Base-by-base conservation (phyloP, 2,797 vertebrate genomes). In the Cephalopachus bancanus region DNA sequence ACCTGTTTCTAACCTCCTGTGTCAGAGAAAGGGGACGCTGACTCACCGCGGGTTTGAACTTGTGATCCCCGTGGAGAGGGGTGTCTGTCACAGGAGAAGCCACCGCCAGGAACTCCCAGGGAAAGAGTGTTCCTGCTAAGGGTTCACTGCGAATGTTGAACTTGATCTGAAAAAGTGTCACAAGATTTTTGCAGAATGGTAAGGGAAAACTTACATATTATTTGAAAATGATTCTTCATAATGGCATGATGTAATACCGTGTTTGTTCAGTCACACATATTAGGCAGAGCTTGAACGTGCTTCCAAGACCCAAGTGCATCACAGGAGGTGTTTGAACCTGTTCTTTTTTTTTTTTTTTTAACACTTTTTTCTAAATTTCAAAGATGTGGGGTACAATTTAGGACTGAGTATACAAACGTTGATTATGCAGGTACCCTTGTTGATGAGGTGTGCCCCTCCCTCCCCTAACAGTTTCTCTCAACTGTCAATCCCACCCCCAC, bases 1-100 rank as follows among this genome's bases (percentile, higher is more conserved):
- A 95, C 95, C 97, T 22, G 14, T 49, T n/a, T 80, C 37, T 95
- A 65, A 94, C 97, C 97, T 78, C 33, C 26, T 0, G 59, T 67
- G 64, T 44, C n/a, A 44, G 44, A 22, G 69, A 78, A n/a, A 83
- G 74, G 86, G 57, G 44, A 71, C 16, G 75, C 95, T 97, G 97
- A 97, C 76, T 97, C 96, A 96, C 85, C 2, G 0, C 3, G 30
- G 7, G 20, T 22, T 59, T 92, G 95, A 87, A 90, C 95, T 96
- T 78, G 60, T 26, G 72, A 75, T 57, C 24, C 78, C 78, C 37
- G n/a, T 91, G 55, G 83, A 9, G 44, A 53, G 76, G 81, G 2
- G 26, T 74, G 91, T 91, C 93, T 98, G 96, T 95, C 96, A 91
- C 30, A 0, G 69, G 14, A 69, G 57, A 51, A 12, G 84, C 67